These are phyloP conservation scores for Acronicta aceris DNA, from an alignment of 2,888 invertebrate species.

Conservation along the genomic window DNA sequence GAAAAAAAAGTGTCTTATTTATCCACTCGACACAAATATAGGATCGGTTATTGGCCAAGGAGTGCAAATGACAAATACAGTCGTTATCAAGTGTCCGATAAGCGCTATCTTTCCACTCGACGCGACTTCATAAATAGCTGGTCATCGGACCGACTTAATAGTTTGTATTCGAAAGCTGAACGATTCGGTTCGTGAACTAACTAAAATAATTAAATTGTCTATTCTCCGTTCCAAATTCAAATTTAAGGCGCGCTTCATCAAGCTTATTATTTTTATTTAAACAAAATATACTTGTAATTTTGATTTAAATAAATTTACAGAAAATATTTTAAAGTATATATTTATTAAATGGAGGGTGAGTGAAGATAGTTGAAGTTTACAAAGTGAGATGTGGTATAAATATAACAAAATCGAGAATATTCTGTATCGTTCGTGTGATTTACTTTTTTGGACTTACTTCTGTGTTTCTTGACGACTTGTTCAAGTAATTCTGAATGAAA, in stretches of 20 bases:
- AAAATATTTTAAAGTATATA: constrained; percentile 2
- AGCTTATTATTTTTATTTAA: not conserved
- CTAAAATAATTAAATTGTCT: constrained; percentile 25
- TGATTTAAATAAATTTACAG: not conserved
- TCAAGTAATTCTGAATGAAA: constrained; percentile 49
- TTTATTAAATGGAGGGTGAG: constrained; percentile 56
- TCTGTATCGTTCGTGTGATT: constrained; percentile 65
- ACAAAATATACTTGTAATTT: not conserved
- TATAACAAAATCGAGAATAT: constrained; percentile 68
- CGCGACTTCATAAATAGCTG: constrained; percentile 75
- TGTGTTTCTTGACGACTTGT: constrained; percentile 76
- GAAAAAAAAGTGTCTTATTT: constrained; percentile 44
- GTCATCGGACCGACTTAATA: constrained; percentile 65
- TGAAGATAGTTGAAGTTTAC: constrained; percentile 48
- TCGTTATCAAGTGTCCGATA: constrained; percentile 83
- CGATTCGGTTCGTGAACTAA: constrained; percentile 32
- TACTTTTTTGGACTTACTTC: constrained; percentile 71
- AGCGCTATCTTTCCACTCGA: constrained; percentile 73
- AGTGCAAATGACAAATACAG: constrained; percentile 79
- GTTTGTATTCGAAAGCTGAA: constrained; percentile 60
- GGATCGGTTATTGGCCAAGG: constrained; percentile 62
- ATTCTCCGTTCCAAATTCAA: constrained; percentile 42
- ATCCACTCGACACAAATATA: constrained; percentile 60
- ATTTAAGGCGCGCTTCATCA: constrained; percentile 18
- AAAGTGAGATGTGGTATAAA: constrained; percentile 72